Evolutionary conservation across 2,888 invertebrate genomes (phyloP), one percentile per base, ranked within the genome.

Genomic region (Pristionchus maxplancki): DNA sequence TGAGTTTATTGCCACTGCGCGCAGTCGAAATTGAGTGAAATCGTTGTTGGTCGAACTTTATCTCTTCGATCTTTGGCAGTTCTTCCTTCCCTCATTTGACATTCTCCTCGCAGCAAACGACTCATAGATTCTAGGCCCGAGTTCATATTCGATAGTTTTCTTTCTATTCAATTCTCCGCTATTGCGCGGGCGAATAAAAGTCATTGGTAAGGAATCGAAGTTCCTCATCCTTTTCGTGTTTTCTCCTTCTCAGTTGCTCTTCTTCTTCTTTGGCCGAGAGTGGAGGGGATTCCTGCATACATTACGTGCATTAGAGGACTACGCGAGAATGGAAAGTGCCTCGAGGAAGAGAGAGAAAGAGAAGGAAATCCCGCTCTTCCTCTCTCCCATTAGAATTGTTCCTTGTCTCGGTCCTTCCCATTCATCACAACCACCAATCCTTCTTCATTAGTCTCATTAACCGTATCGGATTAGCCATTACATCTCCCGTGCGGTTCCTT

Each of bases 231-330:
- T n/a, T 28, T 28, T 5, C 20, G 34, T 71, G 71, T 37, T 71
- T 71, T 71, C 24, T 9, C 11, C 71, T 37, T 37, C 71, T 37
- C 71, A 71, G 17, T 24, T 71, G 71, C 37, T 15, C 71, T 71
- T 37, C 71, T 58, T n/a, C 58, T 58, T 53, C 53, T 58, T 58
- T 53, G 17, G 11, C 34, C 15, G 71, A 37, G 37, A 71, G 71
- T 71, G 37, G 37, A 71, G 31, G 71, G 28, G 28, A 78, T 44
- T 78, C 78, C 78, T 48, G 78, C 78, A 78, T 78, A 78, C 78
- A 78, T 78, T 78, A 78, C 44, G 78, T 71, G 71, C 37, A 71
- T 71, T 71, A 78, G 78, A 78, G 37, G 78, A 71, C 71, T 71
- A 71, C 71, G 71, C 71, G 78, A 78, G 78, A 78, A 48, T 28